Evolutionary conservation across 2,888 invertebrate genomes (phyloP), one percentile per base, ranked within the genome.

Genomic region (Xiphydria camelus): DNA sequence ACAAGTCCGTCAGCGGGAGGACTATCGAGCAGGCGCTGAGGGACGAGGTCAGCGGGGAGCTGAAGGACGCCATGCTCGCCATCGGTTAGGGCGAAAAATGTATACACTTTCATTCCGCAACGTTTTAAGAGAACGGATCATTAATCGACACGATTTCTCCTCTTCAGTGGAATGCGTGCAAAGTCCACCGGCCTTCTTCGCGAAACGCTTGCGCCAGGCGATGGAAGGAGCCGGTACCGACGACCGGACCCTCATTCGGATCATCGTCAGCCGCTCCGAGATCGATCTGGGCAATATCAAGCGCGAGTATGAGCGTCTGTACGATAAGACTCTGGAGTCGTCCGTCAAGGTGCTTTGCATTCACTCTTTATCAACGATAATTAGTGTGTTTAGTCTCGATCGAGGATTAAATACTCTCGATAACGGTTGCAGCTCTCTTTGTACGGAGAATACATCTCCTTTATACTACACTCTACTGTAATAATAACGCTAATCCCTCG

Each of bases 191-290:
- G 82, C 83, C 2, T 89, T 83, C 78, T 89, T 87, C 76, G 88
- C 89, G 40, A 79, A 79, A 49, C 78, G 85, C 0, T 75, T 89
- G 9, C 82, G 86, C 48, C 73, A 77, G 39, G 82, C 87, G 3
- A 83, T 88, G 82, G 80, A 82, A 57, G 89, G 89, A 0, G 66
- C 82, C 32, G 89, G 89, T 45, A 89, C 89, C 3, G 83, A 87
- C 69, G 89, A 89, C 77, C 75, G 78, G 20, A 83, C 86, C 0
- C 79, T 90, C 52, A 83, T 89, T 57, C 79, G 89, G 37, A 82
- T 90, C 58, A 68, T 89, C 55, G 86, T 88, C 37, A 82, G 83
- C 59, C 81, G 87, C 59, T 80, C 85, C 1, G 85, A 87, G 78
- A 76, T 84, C 36, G 89, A 89, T 78, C 80, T 89, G 60, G 84